These are phyloP conservation scores for Hesperia comma DNA, from an alignment of 2,888 invertebrate species.

Conservation along the genomic window DNA sequence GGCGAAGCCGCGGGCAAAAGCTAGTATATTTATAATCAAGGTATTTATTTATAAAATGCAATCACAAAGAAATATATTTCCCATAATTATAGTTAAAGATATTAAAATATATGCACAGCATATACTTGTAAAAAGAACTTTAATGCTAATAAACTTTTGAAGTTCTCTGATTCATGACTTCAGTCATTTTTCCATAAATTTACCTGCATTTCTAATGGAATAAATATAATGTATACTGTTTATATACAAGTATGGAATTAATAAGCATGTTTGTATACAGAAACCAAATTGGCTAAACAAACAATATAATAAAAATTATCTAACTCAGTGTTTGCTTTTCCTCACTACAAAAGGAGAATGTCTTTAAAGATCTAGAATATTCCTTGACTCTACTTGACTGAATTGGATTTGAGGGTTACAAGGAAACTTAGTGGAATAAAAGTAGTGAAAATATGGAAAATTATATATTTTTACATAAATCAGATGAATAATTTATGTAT, in stretches of 20 bases:
- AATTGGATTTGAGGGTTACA: constrained; percentile 18
- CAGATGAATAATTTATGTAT: constrained; percentile 9
- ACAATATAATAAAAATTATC: constrained; percentile 12
- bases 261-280: constrained; percentile 5
- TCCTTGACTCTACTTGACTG: constrained; percentile 49
- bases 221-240: not conserved
- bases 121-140: too few relatives aligned
- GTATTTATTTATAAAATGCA: too few relatives aligned
- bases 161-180: not conserved
- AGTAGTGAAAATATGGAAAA: constrained; percentile 38
- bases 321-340: constrained; percentile 18
- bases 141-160: not conserved
- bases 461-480: constrained; percentile 39
- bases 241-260: not conserved
- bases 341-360: constrained; percentile 42
- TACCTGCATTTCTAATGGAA: not conserved
- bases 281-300: constrained; percentile 15
- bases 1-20: too few relatives aligned
- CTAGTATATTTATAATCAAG: too few relatives aligned
- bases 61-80: too few relatives aligned
- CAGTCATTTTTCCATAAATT: not conserved
- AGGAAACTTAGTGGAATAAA: constrained; percentile 47
- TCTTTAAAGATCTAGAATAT: constrained; percentile 65
- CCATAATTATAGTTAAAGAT: too few relatives aligned
- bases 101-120: too few relatives aligned